These are phyloP conservation scores for Drosophila antonietae DNA, from an alignment of 2,888 invertebrate genomes.

Conservation along the genomic window DNA sequence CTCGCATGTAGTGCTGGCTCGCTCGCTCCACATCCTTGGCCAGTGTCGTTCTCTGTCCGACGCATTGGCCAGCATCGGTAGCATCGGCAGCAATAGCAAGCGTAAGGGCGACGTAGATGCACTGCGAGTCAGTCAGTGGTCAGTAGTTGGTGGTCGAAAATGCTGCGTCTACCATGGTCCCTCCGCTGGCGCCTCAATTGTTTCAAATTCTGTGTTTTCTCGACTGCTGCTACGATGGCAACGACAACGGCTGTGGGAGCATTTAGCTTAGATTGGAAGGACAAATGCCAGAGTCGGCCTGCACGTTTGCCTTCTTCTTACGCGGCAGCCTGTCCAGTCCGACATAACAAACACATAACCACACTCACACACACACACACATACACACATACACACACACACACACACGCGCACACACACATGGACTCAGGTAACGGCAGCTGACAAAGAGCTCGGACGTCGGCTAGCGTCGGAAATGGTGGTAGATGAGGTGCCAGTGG, in stretches of 20 bases:
- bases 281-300: constrained; percentile 74
- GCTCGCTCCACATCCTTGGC: constrained; percentile 31
- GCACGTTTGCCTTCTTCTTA: constrained; percentile 75
- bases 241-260: constrained; percentile 57
- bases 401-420: constrained; percentile 14
- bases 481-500: constrained; percentile 35
- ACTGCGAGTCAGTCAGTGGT: constrained; percentile 70
- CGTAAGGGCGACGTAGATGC: constrained; percentile 59
- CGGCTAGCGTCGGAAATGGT: constrained; percentile 47
- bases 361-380: constrained; percentile 22
- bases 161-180: constrained; percentile 73
- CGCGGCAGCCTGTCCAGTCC: constrained; percentile 70
- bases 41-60: constrained; percentile 45
- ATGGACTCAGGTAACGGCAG: constrained; percentile 61
- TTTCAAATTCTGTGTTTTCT: constrained; percentile 77
- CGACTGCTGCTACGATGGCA: constrained; percentile 41
- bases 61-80: constrained; percentile 34
- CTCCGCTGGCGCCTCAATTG: constrained; percentile 73
- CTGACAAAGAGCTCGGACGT: constrained; percentile 75
- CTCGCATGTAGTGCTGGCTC: constrained; percentile 11
- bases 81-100: constrained; percentile 43
- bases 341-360: constrained; percentile 27
- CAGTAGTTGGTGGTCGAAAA: constrained; percentile 80
- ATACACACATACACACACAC: constrained; percentile 10
- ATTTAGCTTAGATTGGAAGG: constrained; percentile 81